phyloP scores from a whole-genome alignment of 2,797 vertebrate species.

The Melanotaenia maccullochi region DNA sequence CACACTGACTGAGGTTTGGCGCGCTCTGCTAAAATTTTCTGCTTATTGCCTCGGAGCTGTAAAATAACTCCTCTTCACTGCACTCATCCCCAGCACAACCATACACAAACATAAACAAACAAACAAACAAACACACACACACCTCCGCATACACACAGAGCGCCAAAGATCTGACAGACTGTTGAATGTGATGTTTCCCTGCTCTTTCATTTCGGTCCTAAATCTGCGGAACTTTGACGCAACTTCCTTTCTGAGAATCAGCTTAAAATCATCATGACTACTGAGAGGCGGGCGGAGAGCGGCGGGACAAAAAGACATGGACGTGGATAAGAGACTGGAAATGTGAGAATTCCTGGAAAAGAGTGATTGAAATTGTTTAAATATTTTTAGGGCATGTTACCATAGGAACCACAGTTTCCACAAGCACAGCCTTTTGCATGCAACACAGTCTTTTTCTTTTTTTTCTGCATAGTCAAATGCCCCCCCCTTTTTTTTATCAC shows the following conservation, averaged over 20 bases:
- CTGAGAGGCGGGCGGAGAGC: constrained; percentile 17
- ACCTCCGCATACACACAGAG: constrained; percentile 20
- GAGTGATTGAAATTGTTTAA: constrained; percentile 63
- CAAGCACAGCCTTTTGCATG: constrained; percentile 21
- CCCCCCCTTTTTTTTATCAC: constrained; percentile 9
- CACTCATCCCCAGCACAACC: constrained; percentile 45
- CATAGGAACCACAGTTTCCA: constrained; percentile 68
- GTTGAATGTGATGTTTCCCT: constrained; percentile 31
- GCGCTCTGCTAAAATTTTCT: constrained; percentile 32
- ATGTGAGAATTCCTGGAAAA: constrained; percentile 39
- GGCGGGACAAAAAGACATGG: constrained; percentile 30
- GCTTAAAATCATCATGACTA: constrained; percentile 33
- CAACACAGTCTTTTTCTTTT: not conserved
- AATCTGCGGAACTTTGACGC: constrained; percentile 27
- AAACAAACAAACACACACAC: constrained; percentile 60
- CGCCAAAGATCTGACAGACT: constrained; percentile 59
- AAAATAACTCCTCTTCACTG: constrained; percentile 65
- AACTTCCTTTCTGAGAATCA: constrained; percentile 46
- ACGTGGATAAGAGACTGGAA: constrained; percentile 49
- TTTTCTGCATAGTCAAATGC: constrained; percentile 8
- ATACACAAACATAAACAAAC: constrained; percentile 51
- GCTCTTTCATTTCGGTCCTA: constrained; percentile 47
- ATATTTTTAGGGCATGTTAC: constrained; percentile 67
- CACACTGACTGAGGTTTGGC: constrained; percentile 35
- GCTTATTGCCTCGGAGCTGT: constrained; percentile 51